phyloP scores from a whole-genome alignment of 2,113 vertebrate genomes.

The Neopipo cinnamomea region DNA sequence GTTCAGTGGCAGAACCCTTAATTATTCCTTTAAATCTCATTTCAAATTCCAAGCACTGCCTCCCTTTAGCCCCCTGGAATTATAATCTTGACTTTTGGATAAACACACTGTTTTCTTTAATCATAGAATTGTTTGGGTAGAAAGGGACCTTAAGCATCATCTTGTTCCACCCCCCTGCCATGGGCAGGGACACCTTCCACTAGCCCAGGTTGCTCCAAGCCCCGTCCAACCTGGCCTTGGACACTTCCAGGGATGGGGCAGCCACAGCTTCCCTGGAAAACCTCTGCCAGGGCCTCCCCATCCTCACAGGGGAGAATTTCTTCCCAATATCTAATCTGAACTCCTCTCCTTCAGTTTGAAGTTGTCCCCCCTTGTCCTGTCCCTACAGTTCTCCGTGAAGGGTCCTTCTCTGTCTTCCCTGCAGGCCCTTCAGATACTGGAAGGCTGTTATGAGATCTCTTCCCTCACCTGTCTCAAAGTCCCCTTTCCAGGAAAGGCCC shows the following conservation, averaged over 20 bases:
- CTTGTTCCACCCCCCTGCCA: neutral
- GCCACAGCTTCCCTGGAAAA: neutral
- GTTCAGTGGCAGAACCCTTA: neutral
- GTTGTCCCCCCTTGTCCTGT: neutral
- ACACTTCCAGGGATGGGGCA: neutral
- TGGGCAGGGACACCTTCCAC: neutral
- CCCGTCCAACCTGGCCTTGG: neutral
- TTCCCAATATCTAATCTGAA: neutral
- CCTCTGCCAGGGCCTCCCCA: neutral
- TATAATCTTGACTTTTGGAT: neutral
- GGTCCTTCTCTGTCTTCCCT: neutral
- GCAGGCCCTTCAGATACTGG: neutral
- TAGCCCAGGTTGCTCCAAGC: neutral
- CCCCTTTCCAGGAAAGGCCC: neutral
- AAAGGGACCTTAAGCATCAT: neutral
- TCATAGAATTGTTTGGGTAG: neutral
- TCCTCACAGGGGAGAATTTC: neutral
- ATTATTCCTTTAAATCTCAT: slow-evolving; percentile 30
- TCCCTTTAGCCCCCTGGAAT: neutral
- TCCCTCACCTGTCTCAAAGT: neutral
- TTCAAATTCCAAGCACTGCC: neutral
- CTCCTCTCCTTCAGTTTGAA: neutral
- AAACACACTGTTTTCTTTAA: neutral
- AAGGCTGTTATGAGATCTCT: neutral
- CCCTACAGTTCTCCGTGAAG: neutral